Base-by-base conservation (phyloP, 2,888 invertebrate genomes). In the Acanthopleura granulata region DNA sequence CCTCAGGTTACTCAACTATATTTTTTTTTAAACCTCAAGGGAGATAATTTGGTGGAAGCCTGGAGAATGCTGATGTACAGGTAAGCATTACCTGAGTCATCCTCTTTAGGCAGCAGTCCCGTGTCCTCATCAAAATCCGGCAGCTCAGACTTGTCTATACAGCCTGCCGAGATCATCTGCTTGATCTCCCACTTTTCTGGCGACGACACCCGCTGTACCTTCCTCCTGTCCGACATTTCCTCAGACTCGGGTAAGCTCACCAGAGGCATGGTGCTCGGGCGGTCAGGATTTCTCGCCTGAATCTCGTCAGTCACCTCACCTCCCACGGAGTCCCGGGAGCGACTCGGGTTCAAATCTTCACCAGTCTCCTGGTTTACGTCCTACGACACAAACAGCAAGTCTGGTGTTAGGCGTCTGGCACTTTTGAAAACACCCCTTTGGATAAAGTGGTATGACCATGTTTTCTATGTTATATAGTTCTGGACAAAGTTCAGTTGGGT, bases 51-150 rank as follows among this genome's bases (percentile, higher is more conserved):
- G n/a, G n/a, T n/a, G n/a, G n/a, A n/a, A n/a, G n/a, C n/a, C n/a
- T n/a, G n/a, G n/a, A 40, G 40, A 40, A 3, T 6, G 40, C 40
- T 40, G 40, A 40, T 40, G 40, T 40, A n/a, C n/a, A n/a, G n/a
- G n/a, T n/a, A n/a, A 6, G 40, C 40, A 4, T 57, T 75, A 88
- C 87, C 87, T 25, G 88, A 88, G 72, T 91, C 91, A 75, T 91
- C 91, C 25, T 91, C 91, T 89, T 97, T 96, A 0, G 97, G 97
- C 72, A 98, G 89, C 6, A 95, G 91, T 62, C 98, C 99, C 15
- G 96, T 96, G 89, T 99, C 99, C 77, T 97, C 98, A 89, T 99
- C 99, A 90, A 98, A 99, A 89, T 99, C 98, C 0, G 99, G 99
- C 78, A 98, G 90, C 89, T 99, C 98, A 82, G 96, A 96, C 87